A percentile compares a stretch with the other conserved stretches of the same genome.
These are phyloP conservation scores for Drusus annulatus DNA, from an alignment of 1,140 invertebrate genomes.

Conservation along the genomic window DNA sequence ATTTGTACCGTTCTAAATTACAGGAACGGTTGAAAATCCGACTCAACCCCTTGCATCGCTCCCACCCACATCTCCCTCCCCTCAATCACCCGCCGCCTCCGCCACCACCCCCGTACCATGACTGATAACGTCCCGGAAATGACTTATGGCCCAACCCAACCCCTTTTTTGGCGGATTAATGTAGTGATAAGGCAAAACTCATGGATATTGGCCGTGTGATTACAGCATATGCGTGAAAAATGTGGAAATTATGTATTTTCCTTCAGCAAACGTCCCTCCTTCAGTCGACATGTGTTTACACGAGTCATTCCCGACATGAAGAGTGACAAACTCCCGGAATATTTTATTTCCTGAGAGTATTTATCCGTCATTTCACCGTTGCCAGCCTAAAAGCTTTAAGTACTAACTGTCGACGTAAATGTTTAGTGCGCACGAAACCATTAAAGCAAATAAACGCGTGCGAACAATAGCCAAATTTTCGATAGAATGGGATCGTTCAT, in stretches of 20 bases:
- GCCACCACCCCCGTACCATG: constrained; percentile 9
- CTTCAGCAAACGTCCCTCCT: neutral
- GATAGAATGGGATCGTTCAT: too few species aligned
- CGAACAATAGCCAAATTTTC: too few species aligned
- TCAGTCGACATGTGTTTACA: constrained; percentile 8
- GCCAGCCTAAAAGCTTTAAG: constrained; percentile 15
- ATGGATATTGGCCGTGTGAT: constrained; percentile 54
- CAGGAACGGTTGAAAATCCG: neutral
- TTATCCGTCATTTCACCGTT: constrained; percentile 14
- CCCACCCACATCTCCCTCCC: neutral
- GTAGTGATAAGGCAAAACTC: constrained; percentile 54
- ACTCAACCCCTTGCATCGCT: constrained; percentile 2
- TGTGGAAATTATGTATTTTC: constrained; percentile 37
- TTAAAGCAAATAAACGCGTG: neutral
- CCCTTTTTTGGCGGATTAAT: constrained; percentile 57
- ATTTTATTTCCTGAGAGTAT: constrained; percentile 32
- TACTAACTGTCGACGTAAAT: constrained; percentile 14
- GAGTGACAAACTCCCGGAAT: constrained; percentile 32
- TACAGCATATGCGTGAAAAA: constrained; percentile 45
- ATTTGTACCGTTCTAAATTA: constrained; percentile 3
- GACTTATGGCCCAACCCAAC: constrained; percentile 55
- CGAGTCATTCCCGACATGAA: constrained; percentile 29
- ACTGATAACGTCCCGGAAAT: constrained; percentile 58
- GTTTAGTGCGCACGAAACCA: neutral
- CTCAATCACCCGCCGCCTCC: constrained; percentile 13